phyloP scores from a whole-genome alignment of 2,888 invertebrate genomes.

The Nomada lathburiana region DNA sequence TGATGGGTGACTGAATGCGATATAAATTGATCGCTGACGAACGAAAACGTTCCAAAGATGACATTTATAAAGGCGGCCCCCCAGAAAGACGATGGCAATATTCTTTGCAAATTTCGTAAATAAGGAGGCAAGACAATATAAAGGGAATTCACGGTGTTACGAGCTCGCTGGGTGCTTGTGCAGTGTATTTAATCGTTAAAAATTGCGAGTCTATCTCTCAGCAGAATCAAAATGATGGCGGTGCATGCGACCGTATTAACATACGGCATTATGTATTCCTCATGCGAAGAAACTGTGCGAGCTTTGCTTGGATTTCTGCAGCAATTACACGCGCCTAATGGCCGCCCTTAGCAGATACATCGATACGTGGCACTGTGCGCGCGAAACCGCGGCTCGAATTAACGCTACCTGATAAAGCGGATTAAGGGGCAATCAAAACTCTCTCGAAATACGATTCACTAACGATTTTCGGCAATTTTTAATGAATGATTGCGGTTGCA shows the following conservation, averaged over 20 bases:
- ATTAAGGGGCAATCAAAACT: slow-evolving; percentile 32
- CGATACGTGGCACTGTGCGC: slow-evolving; percentile 47
- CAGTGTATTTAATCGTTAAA: slow-evolving; percentile 80
- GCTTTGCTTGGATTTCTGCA: slow-evolving; percentile 70
- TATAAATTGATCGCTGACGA: neutral
- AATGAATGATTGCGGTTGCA: too few relatives aligned
- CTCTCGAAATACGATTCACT: neutral
- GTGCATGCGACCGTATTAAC: slow-evolving; percentile 78
- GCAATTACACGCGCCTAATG: slow-evolving; percentile 70
- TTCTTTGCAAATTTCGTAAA: slow-evolving; percentile 53
- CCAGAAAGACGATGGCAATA: slow-evolving; percentile 12
- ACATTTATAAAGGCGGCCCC: neutral
- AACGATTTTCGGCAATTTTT: neutral
- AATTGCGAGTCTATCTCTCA: slow-evolving; percentile 74
- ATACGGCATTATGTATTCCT: slow-evolving; percentile 77
- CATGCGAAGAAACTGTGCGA: slow-evolving; percentile 65
- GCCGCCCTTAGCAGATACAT: slow-evolving; percentile 42
- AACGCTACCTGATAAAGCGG: slow-evolving; percentile 30
- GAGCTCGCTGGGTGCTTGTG: slow-evolving; percentile 69
- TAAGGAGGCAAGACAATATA: slow-evolving; percentile 45
- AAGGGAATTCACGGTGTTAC: slow-evolving; percentile 71
- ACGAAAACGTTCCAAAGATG: neutral
- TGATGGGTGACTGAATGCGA: neutral
- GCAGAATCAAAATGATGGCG: slow-evolving; percentile 73
- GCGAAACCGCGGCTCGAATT: slow-evolving; percentile 39